Conservation (phyloP, 2,888 invertebrate genomes). For the Acleris literana region DNA sequence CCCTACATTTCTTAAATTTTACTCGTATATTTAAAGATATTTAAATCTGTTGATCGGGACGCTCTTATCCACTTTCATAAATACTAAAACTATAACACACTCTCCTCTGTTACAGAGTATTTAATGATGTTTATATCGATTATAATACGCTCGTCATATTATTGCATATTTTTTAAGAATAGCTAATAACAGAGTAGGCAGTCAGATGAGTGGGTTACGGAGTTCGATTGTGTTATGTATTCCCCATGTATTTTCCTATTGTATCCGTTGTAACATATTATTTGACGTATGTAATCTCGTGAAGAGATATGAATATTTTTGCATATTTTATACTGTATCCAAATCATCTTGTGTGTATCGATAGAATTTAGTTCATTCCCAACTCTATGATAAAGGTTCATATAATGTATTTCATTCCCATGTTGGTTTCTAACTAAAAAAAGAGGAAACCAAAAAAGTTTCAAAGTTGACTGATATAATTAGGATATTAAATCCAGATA, state of each 20-base stretch:
- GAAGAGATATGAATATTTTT: slow-evolving; percentile 37
- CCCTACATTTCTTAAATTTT: too few relatives aligned
- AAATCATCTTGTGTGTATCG: slow-evolving; percentile 28
- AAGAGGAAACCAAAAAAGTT: not conserved
- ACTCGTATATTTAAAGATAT: too few relatives aligned
- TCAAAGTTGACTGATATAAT: not conserved
- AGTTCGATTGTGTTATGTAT: slow-evolving; percentile 15
- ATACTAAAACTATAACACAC: too few relatives aligned
- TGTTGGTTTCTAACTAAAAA: not conserved
- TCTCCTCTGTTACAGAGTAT: too few relatives aligned
- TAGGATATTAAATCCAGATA: not conserved
- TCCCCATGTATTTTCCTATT: slow-evolving; percentile 5
- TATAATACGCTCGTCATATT: too few relatives aligned
- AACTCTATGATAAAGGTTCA: not conserved
- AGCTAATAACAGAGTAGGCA: slow-evolving; percentile 6
- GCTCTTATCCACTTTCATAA: too few relatives aligned
- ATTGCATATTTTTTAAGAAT: too few relatives aligned
- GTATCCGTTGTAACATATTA: slow-evolving; percentile 22
- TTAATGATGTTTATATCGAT: too few relatives aligned
- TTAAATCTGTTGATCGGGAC: too few relatives aligned
- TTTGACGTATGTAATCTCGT: slow-evolving; percentile 47
- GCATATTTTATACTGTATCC: slow-evolving; percentile 25
- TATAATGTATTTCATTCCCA: slow-evolving; percentile 10
- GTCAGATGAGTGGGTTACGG: not conserved
- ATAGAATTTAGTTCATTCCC: slow-evolving; percentile 4